Percentiles rank a stretch among this genome's conserved stretches.
Conservation (phyloP, 2,113 vertebrate species). For the Toxostoma redivivum region DNA sequence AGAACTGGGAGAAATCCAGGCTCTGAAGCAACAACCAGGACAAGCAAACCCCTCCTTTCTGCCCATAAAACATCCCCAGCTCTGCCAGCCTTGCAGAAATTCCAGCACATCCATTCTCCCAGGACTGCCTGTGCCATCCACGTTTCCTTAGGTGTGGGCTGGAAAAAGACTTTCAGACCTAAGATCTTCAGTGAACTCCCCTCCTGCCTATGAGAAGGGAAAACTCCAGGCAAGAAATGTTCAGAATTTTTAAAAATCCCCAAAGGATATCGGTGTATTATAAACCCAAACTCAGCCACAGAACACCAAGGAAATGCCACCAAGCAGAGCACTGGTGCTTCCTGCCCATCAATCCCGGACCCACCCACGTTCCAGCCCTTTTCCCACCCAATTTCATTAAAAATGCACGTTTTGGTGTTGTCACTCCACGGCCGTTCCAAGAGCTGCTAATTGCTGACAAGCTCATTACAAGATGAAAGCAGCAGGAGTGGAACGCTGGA, state of each 20-base stretch:
- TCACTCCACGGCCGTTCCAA: neutral
- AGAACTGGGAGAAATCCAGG: neutral
- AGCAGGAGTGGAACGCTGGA: neutral
- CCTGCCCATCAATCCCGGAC: neutral
- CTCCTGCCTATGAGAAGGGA: neutral
- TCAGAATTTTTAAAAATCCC: neutral
- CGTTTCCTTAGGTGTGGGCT: accelerated
- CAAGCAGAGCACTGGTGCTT: accelerated
- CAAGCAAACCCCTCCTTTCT: neutral
- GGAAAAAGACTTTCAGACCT: neutral
- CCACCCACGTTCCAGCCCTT: neutral
- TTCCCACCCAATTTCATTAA: neutral
- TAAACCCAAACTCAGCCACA: neutral
- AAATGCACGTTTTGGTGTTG: neutral
- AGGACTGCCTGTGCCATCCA: accelerated
- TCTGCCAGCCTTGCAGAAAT: neutral
- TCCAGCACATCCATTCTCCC: neutral
- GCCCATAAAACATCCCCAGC: neutral
- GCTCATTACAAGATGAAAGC: conserved; percentile 45
- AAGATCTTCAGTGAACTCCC: neutral
- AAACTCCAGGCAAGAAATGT: neutral
- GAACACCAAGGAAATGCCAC: neutral
- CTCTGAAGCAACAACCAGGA: neutral
- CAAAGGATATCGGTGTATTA: neutral
- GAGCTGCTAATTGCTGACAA: conserved; percentile 48